These are phyloP conservation scores for Psilopogon haemacephalus DNA, from an alignment of 2,113 vertebrate genomes.

Conservation along the genomic window DNA sequence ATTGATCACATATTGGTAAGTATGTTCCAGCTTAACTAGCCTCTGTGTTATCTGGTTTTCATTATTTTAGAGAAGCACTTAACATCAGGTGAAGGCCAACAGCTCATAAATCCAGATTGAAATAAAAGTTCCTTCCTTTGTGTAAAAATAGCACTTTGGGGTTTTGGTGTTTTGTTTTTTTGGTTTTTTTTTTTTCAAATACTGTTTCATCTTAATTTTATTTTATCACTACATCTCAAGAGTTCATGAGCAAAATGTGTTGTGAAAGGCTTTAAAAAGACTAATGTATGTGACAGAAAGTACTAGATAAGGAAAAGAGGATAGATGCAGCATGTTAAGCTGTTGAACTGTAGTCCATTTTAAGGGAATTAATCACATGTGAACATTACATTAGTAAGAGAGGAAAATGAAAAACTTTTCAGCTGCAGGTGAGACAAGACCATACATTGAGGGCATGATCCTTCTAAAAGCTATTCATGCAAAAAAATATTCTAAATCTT, in stretches of 20 bases:
- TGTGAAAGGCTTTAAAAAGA: neutral
- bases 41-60: neutral
- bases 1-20: neutral
- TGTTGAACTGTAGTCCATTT: neutral
- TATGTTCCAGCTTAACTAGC: neutral
- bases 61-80: neutral
- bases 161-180: neutral
- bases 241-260: neutral
- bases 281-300: neutral
- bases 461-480: neutral
- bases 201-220: neutral
- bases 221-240: neutral
- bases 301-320: neutral
- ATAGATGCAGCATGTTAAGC: neutral
- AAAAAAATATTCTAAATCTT: neutral
- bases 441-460: neutral
- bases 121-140: neutral
- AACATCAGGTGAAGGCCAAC: neutral
- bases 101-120: neutral
- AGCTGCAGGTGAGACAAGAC: neutral
- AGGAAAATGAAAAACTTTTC: neutral
- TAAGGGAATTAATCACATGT: neutral
- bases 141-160: neutral
- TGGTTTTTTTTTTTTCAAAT: neutral
- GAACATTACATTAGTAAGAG: neutral